Percentiles rank a stretch among this genome's conserved stretches.
These are phyloP conservation scores for Halocynthia aurantium DNA, from an alignment of 23 tunicate genomes.

Conservation along the genomic window DNA sequence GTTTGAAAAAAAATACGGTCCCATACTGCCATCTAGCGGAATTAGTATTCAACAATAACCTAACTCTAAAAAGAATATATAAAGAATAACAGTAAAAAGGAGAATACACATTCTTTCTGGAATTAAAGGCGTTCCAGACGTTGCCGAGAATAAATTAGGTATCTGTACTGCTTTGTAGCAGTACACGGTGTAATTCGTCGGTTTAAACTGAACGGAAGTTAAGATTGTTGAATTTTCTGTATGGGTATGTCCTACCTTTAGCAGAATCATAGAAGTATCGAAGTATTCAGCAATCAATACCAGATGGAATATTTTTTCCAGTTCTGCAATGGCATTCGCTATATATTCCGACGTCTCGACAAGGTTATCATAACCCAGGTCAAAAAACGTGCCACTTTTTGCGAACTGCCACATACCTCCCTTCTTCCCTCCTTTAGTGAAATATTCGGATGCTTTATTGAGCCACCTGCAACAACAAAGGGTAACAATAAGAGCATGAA, in stretches of 20 bases:
- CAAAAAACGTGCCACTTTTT: slow-evolving; percentile 48
- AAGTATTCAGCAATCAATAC: slow-evolving; percentile 58
- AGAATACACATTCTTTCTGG: too few relatives aligned
- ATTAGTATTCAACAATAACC: too few relatives aligned
- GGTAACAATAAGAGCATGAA: neutral
- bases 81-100: too few relatives aligned
- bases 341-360: slow-evolving; percentile 40
- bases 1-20: too few relatives aligned
- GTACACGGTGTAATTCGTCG: too few relatives aligned
- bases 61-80: too few relatives aligned
- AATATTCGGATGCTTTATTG: neutral
- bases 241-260: neutral
- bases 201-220: too few relatives aligned
- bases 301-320: slow-evolving; percentile 39
- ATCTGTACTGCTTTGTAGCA: too few relatives aligned
- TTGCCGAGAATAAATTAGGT: too few relatives aligned
- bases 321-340: slow-evolving; percentile 15
- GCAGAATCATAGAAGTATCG: slow-evolving; percentile 42
- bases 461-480: neutral
- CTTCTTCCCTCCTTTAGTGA: neutral
- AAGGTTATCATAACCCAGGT: slow-evolving; percentile 58
- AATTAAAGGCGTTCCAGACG: too few relatives aligned
- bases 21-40: too few relatives aligned
- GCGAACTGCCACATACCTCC: slow-evolving; percentile 61
- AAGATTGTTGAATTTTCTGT: too few relatives aligned